Base-by-base conservation (phyloP, 2,797 vertebrate genomes). In the Tokudaia tokunoshimensis region DNA sequence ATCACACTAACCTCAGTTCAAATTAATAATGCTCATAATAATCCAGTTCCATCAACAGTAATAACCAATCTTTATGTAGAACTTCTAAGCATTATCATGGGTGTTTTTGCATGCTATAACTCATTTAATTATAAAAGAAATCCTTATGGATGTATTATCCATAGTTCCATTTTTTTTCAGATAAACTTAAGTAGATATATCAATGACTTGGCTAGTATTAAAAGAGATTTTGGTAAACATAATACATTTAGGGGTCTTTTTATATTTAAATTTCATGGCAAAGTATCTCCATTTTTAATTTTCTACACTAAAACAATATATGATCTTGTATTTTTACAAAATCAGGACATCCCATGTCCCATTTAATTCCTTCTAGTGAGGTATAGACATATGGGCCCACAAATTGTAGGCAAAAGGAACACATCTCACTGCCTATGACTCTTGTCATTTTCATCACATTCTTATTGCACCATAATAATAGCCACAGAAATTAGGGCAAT, bases 91-190 rank as follows among this genome's bases (percentile, higher is more conserved):
- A 93, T 79, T 83, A 29, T 52, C 79, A 44, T 91, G 6, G 29
- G 61, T 70, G 44, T 85, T 93, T 93, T 96, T 94, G 78, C 17
- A 91, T 63, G 41, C 41, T 83, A 75, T 61, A 37, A 57, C 22
- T 80, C 67, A 82, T 76, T 93, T 95, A 87, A 88, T 76, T 90
- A 88, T 79, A 78, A 94, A 92, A 44, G 88, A 92, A 94, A 93
- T 37, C 34, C 44, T 95, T 65, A 26, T 44, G 12, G 26, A 92
- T 91, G 1, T 75, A 84, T 84, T 89, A 50, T 37, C n/a, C 37
- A 84, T 1, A 88, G 85, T 88, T 70, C 78, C 55, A 90, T 94
- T 94, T 94, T 57, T 63, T 65, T 82, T 65, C 50, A 94, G 94
- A 96, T 44, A 87, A 90, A 93, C 0, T 3, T 81, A 84, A 84